Evolutionary conservation across 2,888 invertebrate genomes (phyloP), one percentile per base, ranked within the genome.

Genomic region (Melanotus villosus): DNA sequence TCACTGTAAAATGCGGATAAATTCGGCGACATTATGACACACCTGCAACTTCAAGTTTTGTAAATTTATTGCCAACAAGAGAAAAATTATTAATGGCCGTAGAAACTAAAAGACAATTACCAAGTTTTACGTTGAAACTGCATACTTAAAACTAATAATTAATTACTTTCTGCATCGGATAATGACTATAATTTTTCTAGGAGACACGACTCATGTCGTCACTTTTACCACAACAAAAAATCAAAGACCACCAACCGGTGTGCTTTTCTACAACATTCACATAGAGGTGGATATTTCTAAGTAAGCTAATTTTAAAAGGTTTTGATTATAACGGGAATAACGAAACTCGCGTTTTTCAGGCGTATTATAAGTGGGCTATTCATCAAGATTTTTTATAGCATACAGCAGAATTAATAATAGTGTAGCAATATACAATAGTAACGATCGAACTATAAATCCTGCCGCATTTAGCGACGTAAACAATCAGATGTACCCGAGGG

Each of bases 401-500:
- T n/a, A n/a, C n/a, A n/a, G n/a, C n/a, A n/a, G 26, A 7, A 26
- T 7, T 5, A 26, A 23, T 1, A 56, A 38, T 23, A 38, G 16
- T 32, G 3, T 16, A 32, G 26, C 16, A 38, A 23, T 19, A 7
- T 7, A 18, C 10, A 52, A 18, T 12, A 6, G 9, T 18, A 32
- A 34, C 14, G 26, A 32, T 18, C 16, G 9, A 3, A 34, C 3
- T 16, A 65, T 65, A 66, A 59, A 54, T 30, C 41, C 50, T 38
- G 32, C 54, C 60, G 57, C 43, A 65, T 57, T 70, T 65, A 56
- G 50, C 36, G 52, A 63, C 45, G 58, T 38, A 52, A 60, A 45
- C 47, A 65, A 69, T 64, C 65, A 65, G 69, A 69, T 69, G 58
- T 41, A 70, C 69, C 60, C 26, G 59, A 52, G 45, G 60, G 59